These are phyloP conservation scores for Conus canariensis DNA, from an alignment of 2,888 invertebrate species.

Conservation along the genomic window DNA sequence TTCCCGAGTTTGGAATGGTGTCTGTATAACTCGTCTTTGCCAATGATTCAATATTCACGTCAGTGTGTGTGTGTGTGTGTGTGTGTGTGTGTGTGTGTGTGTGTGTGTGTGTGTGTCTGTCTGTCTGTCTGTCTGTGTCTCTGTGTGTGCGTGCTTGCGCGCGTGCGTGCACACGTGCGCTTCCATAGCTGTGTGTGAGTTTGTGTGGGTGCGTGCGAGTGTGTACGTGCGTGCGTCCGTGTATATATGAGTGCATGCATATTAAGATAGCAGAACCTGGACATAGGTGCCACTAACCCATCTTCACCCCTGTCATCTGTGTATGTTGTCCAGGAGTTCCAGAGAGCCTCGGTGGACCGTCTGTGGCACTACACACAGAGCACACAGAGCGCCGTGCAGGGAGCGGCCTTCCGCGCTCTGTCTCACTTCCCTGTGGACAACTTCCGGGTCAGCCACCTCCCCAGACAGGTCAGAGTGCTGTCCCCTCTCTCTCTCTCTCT, in stretches of 20 bases:
- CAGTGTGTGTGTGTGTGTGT: background rate
- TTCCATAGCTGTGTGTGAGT: too few species aligned
- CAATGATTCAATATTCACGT: background rate
- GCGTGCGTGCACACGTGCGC: too few species aligned
- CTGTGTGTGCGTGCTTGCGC: too few species aligned
- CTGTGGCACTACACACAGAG: constrained; percentile 66
- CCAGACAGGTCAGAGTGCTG: constrained; percentile 48
- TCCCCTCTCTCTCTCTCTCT: background rate
- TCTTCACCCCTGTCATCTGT: background rate
- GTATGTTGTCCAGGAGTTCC: constrained; percentile 57
- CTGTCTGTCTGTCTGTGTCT: too few species aligned
- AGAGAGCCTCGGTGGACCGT: constrained; percentile 57
- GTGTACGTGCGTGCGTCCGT: too few species aligned
- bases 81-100: background rate
- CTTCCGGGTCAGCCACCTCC: constrained; percentile 67
- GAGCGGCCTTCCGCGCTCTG: constrained; percentile 67
- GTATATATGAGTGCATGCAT: too few species aligned
- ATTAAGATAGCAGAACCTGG: too few species aligned
- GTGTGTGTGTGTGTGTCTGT: background rate
- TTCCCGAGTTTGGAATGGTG: too few species aligned
- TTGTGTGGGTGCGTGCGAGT: too few species aligned
- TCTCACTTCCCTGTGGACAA: constrained; percentile 57
- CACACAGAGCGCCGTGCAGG: constrained; percentile 53
- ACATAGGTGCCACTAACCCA: too few species aligned
- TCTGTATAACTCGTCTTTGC: background rate